phyloP scores from a whole-genome alignment of 1,140 invertebrate genomes.

The Achatina immaculata region DNA sequence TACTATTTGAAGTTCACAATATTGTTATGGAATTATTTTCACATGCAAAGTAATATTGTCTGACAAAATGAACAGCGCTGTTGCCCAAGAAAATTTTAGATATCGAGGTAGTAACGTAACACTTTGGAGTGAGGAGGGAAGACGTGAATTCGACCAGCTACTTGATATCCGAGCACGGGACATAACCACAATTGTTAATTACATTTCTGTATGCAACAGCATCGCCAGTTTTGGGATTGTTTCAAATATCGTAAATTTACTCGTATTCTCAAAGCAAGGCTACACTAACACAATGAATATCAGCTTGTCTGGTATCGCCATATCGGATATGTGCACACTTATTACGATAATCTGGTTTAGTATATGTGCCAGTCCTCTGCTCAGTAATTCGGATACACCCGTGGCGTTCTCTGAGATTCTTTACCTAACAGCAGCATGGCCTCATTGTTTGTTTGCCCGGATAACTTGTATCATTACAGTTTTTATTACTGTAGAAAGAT shows the following conservation, averaged over 20 bases:
- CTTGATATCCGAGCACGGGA: background rate
- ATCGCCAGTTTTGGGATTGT: conserved; percentile 1
- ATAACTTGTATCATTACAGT: conserved; percentile 17
- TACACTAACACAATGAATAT: conserved; percentile 3
- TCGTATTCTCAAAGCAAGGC: background rate
- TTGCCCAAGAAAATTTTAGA: too few relatives aligned
- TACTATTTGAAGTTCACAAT: too few relatives aligned
- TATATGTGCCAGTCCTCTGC: background rate
- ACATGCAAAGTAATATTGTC: too few relatives aligned
- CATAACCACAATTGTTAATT: background rate
- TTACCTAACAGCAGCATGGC: background rate
- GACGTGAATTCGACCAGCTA: background rate
- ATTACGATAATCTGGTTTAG: background rate
- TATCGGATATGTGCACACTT: conserved; percentile 10
- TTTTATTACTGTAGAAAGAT: conserved; percentile 18
- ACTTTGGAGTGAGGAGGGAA: too few relatives aligned
- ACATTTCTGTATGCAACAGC: background rate
- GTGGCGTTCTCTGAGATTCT: background rate
- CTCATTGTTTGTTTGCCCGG: background rate
- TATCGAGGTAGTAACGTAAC: too few relatives aligned
- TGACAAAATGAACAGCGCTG: too few relatives aligned
- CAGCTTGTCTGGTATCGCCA: background rate
- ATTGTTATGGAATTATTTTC: too few relatives aligned
- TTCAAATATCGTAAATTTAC: background rate
- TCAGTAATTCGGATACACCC: background rate